phyloP scores from a whole-genome alignment of 2,888 invertebrate species.

The Ceramica pisi region DNA sequence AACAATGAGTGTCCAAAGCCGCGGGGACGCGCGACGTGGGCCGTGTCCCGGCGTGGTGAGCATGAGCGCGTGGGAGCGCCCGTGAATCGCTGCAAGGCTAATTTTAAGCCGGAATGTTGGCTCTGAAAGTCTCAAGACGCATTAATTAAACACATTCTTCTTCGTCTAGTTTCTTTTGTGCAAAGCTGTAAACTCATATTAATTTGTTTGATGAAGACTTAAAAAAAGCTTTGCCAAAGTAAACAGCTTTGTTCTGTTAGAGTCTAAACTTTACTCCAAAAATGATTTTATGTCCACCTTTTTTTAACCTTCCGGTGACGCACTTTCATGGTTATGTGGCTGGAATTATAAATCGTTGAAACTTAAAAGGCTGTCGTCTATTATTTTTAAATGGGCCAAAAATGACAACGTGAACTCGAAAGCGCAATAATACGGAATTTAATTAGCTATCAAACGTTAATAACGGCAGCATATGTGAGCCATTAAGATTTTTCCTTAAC shows the following conservation, averaged over 20 bases:
- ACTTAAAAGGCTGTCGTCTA: constrained; percentile 30
- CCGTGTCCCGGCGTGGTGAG: constrained; percentile 57
- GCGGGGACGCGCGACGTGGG: constrained; percentile 59
- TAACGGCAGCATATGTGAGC: constrained; percentile 48
- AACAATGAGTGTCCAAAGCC: constrained; percentile 46
- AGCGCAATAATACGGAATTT: constrained; percentile 14
- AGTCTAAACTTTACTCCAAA: constrained; percentile 26
- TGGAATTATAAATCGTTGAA: constrained; percentile 6
- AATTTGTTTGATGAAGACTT: constrained; percentile 64
- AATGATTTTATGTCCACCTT: constrained; percentile 18
- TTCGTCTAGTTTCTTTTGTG: constrained; percentile 77
- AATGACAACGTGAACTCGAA: constrained; percentile 8
- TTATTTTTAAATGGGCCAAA: constrained; percentile 34
- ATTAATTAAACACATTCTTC: constrained; percentile 82
- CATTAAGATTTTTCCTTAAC: constrained; percentile 33
- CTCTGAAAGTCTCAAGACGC: constrained; percentile 72
- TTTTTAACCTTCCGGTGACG: constrained; percentile 42
- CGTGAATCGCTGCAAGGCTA: constrained; percentile 81
- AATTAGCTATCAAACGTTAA: constrained; percentile 52
- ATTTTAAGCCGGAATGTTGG: constrained; percentile 86
- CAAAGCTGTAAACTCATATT: constrained; percentile 60
- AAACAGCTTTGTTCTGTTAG: constrained; percentile 43
- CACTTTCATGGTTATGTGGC: constrained; percentile 20
- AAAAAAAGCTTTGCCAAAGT: constrained; percentile 35
- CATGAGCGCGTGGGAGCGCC: constrained; percentile 76